Evolutionary conservation across 1,140 invertebrate genomes (phyloP).

Genomic region (Halictus rubicundus): DNA sequence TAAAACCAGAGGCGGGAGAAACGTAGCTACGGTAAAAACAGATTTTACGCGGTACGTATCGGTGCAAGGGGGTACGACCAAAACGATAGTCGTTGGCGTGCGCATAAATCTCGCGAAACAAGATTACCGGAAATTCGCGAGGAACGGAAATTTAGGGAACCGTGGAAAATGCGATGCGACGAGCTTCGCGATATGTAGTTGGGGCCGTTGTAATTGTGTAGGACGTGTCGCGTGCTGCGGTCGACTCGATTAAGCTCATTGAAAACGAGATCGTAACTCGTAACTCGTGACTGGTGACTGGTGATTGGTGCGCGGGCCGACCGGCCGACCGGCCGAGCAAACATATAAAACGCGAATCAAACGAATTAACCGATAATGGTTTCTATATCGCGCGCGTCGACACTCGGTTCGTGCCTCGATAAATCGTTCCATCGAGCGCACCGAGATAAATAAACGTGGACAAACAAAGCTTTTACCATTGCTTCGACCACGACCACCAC

Average conservation of each 20-base stretch:
- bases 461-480: too few relatives aligned
- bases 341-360: constrained; percentile 34
- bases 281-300: constrained; percentile 43
- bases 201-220: constrained; percentile 7
- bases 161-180: too few relatives aligned
- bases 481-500: too few relatives aligned
- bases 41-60: too few relatives aligned
- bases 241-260: constrained; percentile 55
- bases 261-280: constrained; percentile 50
- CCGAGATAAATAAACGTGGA: too few relatives aligned
- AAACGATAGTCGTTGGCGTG: too few relatives aligned
- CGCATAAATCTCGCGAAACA: too few relatives aligned
- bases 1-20: too few relatives aligned
- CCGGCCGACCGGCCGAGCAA: constrained; percentile 5
- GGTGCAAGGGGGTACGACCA: too few relatives aligned
- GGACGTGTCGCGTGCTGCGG: constrained; percentile 49
- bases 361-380: constrained; percentile 30
- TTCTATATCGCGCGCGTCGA: not conserved
- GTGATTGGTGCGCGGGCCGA: constrained; percentile 26
- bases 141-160: not conserved
- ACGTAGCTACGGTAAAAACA: too few relatives aligned
- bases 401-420: not conserved
- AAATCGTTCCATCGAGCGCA: not conserved
- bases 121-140: not conserved
- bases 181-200: too few relatives aligned